Evolutionary conservation across 2,888 invertebrate species (phyloP).

Genomic region (Sympetrum striolatum): DNA sequence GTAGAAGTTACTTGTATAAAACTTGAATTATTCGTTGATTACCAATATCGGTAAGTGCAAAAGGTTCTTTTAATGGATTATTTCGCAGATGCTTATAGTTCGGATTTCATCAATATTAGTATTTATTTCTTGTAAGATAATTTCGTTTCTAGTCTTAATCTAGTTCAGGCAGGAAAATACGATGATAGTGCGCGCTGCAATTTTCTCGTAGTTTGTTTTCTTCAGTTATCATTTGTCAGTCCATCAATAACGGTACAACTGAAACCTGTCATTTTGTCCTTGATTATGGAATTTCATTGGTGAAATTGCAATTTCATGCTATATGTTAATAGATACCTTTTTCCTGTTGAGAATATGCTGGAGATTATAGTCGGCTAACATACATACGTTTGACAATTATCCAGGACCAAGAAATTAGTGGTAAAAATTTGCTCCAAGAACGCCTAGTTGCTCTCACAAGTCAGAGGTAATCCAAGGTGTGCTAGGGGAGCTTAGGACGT

Average conservation of each 20-base stretch:
- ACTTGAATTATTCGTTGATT: background rate
- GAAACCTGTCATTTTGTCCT: background rate
- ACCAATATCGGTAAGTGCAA: background rate
- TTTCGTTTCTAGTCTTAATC: too few species aligned
- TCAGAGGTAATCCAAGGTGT: conserved; percentile 36
- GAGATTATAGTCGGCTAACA: background rate
- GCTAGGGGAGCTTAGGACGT: conserved; percentile 20
- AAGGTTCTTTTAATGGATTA: background rate
- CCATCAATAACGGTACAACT: background rate
- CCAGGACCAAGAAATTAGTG: background rate
- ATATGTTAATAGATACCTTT: background rate
- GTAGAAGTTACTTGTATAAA: background rate
- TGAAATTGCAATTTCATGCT: background rate
- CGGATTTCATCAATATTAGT: background rate
- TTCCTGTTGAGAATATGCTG: background rate
- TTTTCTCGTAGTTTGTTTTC: background rate
- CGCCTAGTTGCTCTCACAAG: conserved; percentile 16
- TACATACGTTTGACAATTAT: background rate
- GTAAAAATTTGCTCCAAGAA: conserved; percentile 15
- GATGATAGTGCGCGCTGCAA: background rate
- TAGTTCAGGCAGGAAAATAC: too few species aligned
- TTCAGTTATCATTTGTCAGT: background rate
- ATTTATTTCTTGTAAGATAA: background rate
- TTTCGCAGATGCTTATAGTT: background rate
- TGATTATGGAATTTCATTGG: background rate